Evolutionary conservation across 2,888 invertebrate genomes (phyloP), one percentile per base, ranked within the genome.

Genomic region (Pollenia angustigena): DNA sequence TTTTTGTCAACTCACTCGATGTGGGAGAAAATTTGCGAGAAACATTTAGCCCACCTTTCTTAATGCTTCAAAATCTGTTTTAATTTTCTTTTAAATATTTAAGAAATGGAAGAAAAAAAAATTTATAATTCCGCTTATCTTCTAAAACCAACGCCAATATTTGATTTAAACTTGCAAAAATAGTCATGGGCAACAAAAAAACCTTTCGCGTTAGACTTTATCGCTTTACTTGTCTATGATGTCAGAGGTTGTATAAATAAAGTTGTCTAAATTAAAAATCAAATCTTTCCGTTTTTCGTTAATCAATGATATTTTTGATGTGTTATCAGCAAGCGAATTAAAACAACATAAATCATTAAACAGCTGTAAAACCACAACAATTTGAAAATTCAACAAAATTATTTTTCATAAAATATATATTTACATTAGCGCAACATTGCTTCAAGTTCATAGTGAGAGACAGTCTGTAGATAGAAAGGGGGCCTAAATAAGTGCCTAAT

Each of bases 371-470:
- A 50, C 48, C 50, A 76, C 42, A 62, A 32, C 12, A 46, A 12
- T 46, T 42, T 62, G 6, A 42, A 46, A 14, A 12, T 14, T 23
- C 0, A 62, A 42, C 46, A 46, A 56, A 18, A 56, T 12, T 64
- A 11, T n/a, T 18, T 50, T 62, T 44, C 44, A 14, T 44, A 18
- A 68, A 48, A 69, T n/a, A 69, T 18, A 69, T 60, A 58, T 76
- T 66, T 76, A 76, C 54, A 76, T 32, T 9, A 74, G 14, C 32
- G 32, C 60, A 79, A 50, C 62, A 56, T 60, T 52, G n/a, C 69
- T 75, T 81, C 80, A 85, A 85, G 85, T 85, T 81, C 81, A 40
- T 58, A 54, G 0, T 32, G 40, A 52, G 16, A 9, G 8, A n/a
- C 10, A 12, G 46, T 9, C 10, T 14, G 46, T 12, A 12, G 32